Conservation (phyloP, 1,140 invertebrate species). For the Ceratina australensis region DNA sequence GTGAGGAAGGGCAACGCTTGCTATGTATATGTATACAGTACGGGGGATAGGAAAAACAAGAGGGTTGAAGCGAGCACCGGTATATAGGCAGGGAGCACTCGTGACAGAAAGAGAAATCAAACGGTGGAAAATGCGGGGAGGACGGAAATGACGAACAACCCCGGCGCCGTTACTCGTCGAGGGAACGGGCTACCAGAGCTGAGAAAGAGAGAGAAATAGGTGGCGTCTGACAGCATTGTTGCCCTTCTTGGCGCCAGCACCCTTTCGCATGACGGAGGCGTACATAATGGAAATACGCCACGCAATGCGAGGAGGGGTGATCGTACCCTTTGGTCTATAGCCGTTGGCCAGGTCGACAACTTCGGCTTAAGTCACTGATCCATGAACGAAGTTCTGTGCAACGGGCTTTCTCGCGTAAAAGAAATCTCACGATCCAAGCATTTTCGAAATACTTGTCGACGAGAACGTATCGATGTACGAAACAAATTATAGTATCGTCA, state of each 20-base stretch:
- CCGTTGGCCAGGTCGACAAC: constrained; percentile 13
- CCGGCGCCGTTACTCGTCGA: background rate
- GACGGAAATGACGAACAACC: background rate
- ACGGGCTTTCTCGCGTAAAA: background rate
- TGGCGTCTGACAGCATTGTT: constrained; percentile 56
- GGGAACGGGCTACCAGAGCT: background rate
- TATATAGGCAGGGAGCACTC: background rate
- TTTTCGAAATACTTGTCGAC: no score
- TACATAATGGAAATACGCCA: constrained; percentile 56
- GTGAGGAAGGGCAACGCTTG: background rate
- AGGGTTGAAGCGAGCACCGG: background rate
- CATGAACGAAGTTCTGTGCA: constrained; percentile 35
- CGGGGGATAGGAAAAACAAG: constrained; percentile 40
- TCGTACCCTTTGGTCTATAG: constrained; percentile 55
- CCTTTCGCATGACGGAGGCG: constrained; percentile 39
- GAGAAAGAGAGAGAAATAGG: background rate
- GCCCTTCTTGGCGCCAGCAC: constrained; percentile 58
- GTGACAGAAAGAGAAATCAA: constrained; percentile 33
- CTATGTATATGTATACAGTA: constrained; percentile 1
- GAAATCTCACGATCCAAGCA: no score
- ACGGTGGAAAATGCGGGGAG: constrained; percentile 10
- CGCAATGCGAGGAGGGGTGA: constrained; percentile 54
- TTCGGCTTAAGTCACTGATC: constrained; percentile 31
- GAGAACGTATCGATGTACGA: no score
- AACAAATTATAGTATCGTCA: no score